phyloP scores from a whole-genome alignment of 2,888 invertebrate species.

The Drosophila eohydei region DNA sequence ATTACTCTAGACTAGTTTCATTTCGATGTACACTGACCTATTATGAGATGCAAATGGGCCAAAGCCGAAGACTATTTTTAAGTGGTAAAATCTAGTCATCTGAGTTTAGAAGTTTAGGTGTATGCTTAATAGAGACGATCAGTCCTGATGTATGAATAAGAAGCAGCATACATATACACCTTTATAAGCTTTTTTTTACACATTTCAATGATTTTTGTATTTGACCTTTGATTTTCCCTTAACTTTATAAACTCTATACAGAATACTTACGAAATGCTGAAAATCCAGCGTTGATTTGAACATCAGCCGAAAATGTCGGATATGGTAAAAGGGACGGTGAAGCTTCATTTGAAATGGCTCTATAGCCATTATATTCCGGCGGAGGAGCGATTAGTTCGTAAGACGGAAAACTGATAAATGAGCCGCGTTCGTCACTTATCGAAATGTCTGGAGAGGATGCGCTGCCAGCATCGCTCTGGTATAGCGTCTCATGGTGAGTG shows the following conservation, averaged over 20 bases:
- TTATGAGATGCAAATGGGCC: no score
- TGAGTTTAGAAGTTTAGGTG: no score
- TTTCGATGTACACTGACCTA: no score
- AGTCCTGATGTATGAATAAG: no score
- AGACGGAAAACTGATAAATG: slow-evolving; percentile 56
- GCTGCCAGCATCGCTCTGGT: slow-evolving; percentile 83
- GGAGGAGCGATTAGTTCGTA: slow-evolving; percentile 56
- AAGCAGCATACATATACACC: no score
- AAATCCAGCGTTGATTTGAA: slow-evolving; percentile 83
- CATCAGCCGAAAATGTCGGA: slow-evolving; percentile 78
- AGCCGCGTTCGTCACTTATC: slow-evolving; percentile 80
- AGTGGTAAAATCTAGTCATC: no score
- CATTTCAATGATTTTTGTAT: not conserved
- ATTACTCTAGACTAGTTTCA: no score
- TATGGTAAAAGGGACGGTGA: slow-evolving; percentile 67
- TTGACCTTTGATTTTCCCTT: not conserved
- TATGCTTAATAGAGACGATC: no score
- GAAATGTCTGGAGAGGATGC: slow-evolving; percentile 83
- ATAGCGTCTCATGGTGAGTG: slow-evolving; percentile 72
- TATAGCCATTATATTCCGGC: slow-evolving; percentile 53
- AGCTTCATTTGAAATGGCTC: slow-evolving; percentile 30
- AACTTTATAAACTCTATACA: slow-evolving; percentile 25
- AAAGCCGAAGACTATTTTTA: no score
- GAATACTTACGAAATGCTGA: slow-evolving; percentile 84
- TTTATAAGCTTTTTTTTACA: no score